Base-by-base conservation (phyloP, 1,140 invertebrate species). In the Calycopis cecrops region DNA sequence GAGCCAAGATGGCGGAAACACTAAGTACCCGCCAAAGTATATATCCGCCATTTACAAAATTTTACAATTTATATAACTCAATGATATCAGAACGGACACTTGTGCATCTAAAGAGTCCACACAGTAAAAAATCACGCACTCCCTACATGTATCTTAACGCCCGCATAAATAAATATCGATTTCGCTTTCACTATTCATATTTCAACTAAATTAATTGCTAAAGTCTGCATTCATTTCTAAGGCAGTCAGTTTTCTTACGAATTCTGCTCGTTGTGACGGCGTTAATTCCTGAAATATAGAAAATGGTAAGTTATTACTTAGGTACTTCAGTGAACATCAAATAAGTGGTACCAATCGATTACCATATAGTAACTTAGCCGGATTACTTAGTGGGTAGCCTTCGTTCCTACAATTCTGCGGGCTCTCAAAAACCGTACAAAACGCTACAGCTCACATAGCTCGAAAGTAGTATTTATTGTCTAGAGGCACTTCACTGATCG, bases 251-350 rank as follows among this genome's bases (percentile, higher is more conserved):
- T 93, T 93, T 56, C 92, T 89, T 28, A 94, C 85, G 10, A 95
- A 89, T 73, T 97, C 95, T 4, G 92, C 83, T 44, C 94, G 91
- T 76, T 96, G 95, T 8, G 91, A 88, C 7, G 92, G 89, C 11
- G 91, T 92, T 65, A 97, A 88, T 73, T 93, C 91, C 71, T 95
- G 92, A 0, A 92, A 69, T 60, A 61, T 49, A 51, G 9, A 61
- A 44, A n/a, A n/a, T 9, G 9, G 52, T 37, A 44, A 49, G 9
- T 12, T 14, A 35, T 35, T 21, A 54, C 28, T 12, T 7, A 9
- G n/a, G 38, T 7, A 40, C 9, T n/a, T n/a, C n/a, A n/a, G n/a
- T n/a, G 14, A 40, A 40, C 11, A 40, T 12, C 38, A 1, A n/a
- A n/a, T n/a, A n/a, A n/a, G n/a, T n/a, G n/a, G n/a, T n/a, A n/a